A percentile compares a stretch with the other conserved stretches of the same genome.
Evolutionary conservation across 2,113 vertebrate species (phyloP).

Genomic region (Cyprinodon variegatus): DNA sequence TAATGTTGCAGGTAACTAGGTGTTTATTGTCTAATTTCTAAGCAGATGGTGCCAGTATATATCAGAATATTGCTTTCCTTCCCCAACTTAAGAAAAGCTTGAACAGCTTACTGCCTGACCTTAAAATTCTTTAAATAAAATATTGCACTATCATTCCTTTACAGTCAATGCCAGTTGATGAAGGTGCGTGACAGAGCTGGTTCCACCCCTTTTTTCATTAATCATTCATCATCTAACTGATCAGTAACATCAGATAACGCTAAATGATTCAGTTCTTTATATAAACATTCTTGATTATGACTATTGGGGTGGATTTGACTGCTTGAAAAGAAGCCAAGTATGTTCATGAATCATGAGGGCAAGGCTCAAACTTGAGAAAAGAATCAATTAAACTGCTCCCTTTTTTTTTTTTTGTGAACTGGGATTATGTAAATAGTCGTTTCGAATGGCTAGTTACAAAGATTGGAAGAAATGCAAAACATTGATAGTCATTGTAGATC

Average conservation of each 20-base stretch:
- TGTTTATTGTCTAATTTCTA: background rate
- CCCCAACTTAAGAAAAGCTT: background rate
- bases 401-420: background rate
- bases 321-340: slow-evolving; percentile 32
- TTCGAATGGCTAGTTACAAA: too few species aligned
- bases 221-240: slow-evolving; percentile 53
- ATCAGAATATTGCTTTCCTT: background rate
- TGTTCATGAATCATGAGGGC: slow-evolving; percentile 41
- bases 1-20: background rate
- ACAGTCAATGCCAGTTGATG: slow-evolving; percentile 16
- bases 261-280: slow-evolving; percentile 55
- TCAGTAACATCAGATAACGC: slow-evolving; percentile 53
- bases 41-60: background rate
- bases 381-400: slow-evolving; percentile 19
- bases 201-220: slow-evolving; percentile 52
- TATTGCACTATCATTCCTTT: slow-evolving; percentile 24
- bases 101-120: background rate
- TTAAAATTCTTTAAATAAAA: slow-evolving; percentile 15
- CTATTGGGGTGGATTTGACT: slow-evolving; percentile 34
- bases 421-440: background rate
- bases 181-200: slow-evolving; percentile 57
- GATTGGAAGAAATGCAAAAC: too few species aligned
- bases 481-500: too few species aligned
- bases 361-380: slow-evolving; percentile 36
- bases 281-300: slow-evolving; percentile 66